Conservation (phyloP, 2,888 invertebrate genomes). For the Scrobipalpa atriplicella region DNA sequence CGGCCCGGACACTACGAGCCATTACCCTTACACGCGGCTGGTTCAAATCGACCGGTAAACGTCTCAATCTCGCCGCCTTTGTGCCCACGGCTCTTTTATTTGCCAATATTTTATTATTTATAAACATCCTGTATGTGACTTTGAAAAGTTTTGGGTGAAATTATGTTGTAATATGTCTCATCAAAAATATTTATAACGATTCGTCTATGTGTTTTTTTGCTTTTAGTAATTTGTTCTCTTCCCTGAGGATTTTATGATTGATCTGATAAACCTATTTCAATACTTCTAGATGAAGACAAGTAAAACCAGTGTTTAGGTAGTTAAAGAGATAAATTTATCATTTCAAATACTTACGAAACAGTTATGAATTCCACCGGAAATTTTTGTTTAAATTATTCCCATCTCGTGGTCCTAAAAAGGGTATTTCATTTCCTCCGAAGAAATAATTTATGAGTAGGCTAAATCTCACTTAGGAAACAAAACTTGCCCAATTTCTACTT, state of each 20-base stretch:
- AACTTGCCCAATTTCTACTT: neutral
- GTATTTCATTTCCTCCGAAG: slow-evolving; percentile 11
- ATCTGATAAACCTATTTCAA: no score
- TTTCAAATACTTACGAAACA: neutral
- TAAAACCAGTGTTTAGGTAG: no score
- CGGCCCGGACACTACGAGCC: slow-evolving; percentile 29
- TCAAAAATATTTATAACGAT: neutral
- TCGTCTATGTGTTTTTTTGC: no score
- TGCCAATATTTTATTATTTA: slow-evolving; percentile 21
- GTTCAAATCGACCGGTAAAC: slow-evolving; percentile 40
- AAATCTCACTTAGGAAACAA: neutral
- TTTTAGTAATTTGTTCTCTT: no score
- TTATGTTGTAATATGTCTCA: neutral
- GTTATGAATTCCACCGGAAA: slow-evolving; percentile 1
- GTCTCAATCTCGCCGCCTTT: slow-evolving; percentile 44
- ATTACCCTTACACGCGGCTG: slow-evolving; percentile 41
- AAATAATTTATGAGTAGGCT: slow-evolving; percentile 18
- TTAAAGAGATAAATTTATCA: slow-evolving; percentile 7
- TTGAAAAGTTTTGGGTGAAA: neutral
- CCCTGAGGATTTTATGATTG: no score
- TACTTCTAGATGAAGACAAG: no score
- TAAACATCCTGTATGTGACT: slow-evolving; percentile 24
- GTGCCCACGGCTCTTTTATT: slow-evolving; percentile 27
- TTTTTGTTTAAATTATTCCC: slow-evolving; percentile 12
- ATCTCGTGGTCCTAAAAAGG: slow-evolving; percentile 5